Conservation (phyloP, 2,113 vertebrate species). For the Hippopotamus amphibius region DNA sequence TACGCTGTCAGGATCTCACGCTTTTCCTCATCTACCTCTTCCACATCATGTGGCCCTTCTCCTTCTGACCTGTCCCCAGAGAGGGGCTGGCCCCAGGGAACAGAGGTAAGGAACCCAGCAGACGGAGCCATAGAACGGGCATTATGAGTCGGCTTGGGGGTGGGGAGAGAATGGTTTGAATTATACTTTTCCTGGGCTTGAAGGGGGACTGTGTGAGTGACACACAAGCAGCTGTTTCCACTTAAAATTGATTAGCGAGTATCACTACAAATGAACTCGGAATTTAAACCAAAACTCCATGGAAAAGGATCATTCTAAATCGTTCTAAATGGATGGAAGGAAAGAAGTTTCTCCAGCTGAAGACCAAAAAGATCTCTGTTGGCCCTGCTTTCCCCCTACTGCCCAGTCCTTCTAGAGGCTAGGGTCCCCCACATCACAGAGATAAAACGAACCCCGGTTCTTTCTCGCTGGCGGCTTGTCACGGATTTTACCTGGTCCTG, state of each 20-base stretch:
- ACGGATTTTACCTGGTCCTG: neutral
- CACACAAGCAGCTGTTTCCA: constrained; percentile 77
- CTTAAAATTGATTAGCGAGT: constrained; percentile 75
- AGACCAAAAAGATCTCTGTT: neutral
- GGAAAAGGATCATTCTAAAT: constrained; percentile 53
- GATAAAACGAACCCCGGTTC: neutral
- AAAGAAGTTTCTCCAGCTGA: constrained; percentile 47
- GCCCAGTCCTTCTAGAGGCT: neutral
- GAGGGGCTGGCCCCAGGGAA: neutral
- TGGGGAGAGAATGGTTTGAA: constrained; percentile 56
- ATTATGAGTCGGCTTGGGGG: neutral
- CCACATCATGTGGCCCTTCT: neutral
- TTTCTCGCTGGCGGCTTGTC: neutral
- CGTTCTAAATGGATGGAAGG: neutral
- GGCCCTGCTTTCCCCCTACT: neutral
- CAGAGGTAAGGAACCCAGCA: neutral
- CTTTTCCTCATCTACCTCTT: neutral
- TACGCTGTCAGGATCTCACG: neutral
- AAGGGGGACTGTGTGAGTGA: constrained; percentile 13
- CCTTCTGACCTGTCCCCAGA: neutral
- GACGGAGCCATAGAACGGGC: neutral
- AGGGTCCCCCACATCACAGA: neutral
- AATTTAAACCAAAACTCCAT: constrained; percentile 74
- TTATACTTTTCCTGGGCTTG: constrained; percentile 44
- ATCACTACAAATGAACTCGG: constrained; percentile 71